Percentiles rank a stretch among this genome's conserved stretches.
phyloP scores from a whole-genome alignment of 2,888 invertebrate genomes.

The Melanargia galathea region DNA sequence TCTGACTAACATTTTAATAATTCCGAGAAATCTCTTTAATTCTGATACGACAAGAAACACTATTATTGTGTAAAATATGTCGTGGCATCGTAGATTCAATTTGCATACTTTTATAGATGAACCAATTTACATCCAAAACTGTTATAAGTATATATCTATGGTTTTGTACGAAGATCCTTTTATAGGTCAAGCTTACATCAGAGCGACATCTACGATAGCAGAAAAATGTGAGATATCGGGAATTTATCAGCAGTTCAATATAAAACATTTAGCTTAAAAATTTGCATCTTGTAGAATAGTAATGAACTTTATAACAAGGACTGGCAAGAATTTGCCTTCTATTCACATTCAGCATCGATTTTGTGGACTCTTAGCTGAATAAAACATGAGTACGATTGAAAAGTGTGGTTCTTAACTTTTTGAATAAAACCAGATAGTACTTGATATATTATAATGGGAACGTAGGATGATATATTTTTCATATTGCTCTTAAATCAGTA shows the following conservation, averaged over 20 bases:
- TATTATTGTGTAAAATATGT: no score
- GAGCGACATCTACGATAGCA: neutral
- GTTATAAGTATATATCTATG: no score
- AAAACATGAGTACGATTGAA: constrained; percentile 29
- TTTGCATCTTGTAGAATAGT: neutral
- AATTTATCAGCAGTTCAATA: neutral
- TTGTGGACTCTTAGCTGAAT: constrained; percentile 23
- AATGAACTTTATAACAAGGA: constrained; percentile 12
- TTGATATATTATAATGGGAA: neutral
- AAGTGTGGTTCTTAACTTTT: constrained; percentile 22
- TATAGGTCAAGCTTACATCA: no score
- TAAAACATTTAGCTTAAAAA: constrained; percentile 6
- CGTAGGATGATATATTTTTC: neutral
- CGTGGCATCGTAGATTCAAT: no score
- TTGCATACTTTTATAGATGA: no score
- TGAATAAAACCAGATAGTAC: neutral
- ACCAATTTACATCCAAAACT: no score
- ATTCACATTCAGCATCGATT: constrained; percentile 20
- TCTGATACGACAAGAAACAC: no score
- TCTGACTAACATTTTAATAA: no score
- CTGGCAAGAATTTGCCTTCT: constrained; percentile 9
- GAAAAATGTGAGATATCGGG: neutral
- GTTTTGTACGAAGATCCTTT: no score
- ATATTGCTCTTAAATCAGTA: no score
- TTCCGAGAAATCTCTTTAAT: no score